Evolutionary conservation across 2,888 invertebrate species (phyloP).

Genomic region (Schizotus pectinicornis): DNA sequence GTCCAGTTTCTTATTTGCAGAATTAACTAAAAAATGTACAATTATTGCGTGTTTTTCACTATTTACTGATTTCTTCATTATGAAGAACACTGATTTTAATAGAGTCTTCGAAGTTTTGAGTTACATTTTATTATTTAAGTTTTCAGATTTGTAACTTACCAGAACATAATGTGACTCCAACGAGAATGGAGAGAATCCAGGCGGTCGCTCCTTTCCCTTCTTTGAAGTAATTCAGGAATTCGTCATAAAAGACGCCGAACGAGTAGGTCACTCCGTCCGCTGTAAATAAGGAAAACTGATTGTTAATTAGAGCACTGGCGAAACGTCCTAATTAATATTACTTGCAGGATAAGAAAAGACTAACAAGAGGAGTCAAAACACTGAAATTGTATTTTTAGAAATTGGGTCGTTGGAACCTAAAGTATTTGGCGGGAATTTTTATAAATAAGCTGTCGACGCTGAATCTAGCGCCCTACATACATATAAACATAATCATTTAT

Average conservation of each 20-base stretch:
- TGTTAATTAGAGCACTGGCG: too few relatives aligned
- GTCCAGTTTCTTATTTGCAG: too few relatives aligned
- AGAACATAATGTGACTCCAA: slow-evolving; percentile 93
- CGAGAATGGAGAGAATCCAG: slow-evolving; percentile 92
- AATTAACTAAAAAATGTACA: too few relatives aligned
- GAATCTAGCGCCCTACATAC: too few relatives aligned
- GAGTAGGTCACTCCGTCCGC: slow-evolving; percentile 98
- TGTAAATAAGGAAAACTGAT: slow-evolving; percentile 59
- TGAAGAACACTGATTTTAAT: too few relatives aligned
- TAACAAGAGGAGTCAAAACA: too few relatives aligned
- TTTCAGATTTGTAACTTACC: slow-evolving; percentile 75
- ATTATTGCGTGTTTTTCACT: too few relatives aligned
- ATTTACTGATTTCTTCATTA: too few relatives aligned
- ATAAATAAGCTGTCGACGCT: neutral
- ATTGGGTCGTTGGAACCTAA: slow-evolving; percentile 3
- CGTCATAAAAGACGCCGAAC: slow-evolving; percentile 91
- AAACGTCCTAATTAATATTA: too few relatives aligned
- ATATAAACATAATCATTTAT: too few relatives aligned
- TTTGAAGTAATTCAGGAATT: slow-evolving; percentile 83
- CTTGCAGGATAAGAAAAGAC: too few relatives aligned
- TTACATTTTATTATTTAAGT: neutral
- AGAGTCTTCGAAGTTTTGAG: too few relatives aligned
- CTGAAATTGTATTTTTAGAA: neutral
- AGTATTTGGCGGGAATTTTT: slow-evolving; percentile 4
- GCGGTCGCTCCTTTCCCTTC: slow-evolving; percentile 87